Evolutionary conservation across 2,888 invertebrate genomes (phyloP), one percentile per base, ranked within the genome.

Genomic region (Drosophila siamana): DNA sequence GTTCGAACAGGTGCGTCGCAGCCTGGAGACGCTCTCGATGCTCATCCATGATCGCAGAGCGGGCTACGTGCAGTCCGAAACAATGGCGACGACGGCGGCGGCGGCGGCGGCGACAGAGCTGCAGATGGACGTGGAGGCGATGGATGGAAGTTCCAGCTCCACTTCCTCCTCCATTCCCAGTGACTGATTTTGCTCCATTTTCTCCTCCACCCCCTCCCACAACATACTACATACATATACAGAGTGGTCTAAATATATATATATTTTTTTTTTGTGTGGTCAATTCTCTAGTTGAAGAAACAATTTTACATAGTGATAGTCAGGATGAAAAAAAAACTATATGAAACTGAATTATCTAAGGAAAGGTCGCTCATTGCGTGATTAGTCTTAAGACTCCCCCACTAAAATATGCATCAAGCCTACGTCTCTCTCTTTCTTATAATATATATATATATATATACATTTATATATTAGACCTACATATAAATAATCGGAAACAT

Each of bases 11-110:
- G 96, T 96, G 66, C 94, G 96, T 71, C 95, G 96, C 91, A 96
- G 96, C 59, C 92, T 97, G 89, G 96, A 97, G 92, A 95, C 95
- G 51, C 92, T 97, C 76, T 96, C 96, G 19, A 94, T 95, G 77
- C 94, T 96, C 69, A 94, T 94, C 56, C 93, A 93, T 72, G 90
- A 92, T 84, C 86, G 91, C 72, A 89, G 87, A 74, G 73, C 89
- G 61, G 83, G 88, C 44, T 78, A 78, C 57, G 81, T 51, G 7
- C 52, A 65, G 40, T 7, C 80, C 1, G 62, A 44, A 24, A 30
- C 55, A 15, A 28, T 7, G 8, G 13, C 26, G 13, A 38, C n/a
- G 4, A 26, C n/a, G 26, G 33, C 15, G 26, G 6, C 26, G 26
- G 26, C 26, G 19, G 19, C 19, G 19, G 3, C 19, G 3, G 19